Base-by-base conservation (phyloP, 2,113 vertebrate genomes). In the Spermophilus dauricus region DNA sequence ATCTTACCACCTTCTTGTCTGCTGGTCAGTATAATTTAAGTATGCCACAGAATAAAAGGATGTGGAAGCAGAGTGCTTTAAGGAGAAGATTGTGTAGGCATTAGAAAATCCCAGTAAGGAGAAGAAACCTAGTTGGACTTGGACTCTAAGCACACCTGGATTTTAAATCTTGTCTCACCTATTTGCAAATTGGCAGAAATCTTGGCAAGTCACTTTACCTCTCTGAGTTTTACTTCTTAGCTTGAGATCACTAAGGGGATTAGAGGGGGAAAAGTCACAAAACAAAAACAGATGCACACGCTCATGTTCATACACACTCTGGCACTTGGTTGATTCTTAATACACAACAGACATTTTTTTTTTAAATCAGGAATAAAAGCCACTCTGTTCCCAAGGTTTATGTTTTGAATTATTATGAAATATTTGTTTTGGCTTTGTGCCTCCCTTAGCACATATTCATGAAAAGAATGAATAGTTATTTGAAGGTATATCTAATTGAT, bases 151-250 rank as follows among this genome's bases (percentile, higher is more conserved):
- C 34, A 51, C 0, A 37, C 28, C 9, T 80, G 70, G 28, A 73
- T 87, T 92, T 96, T 76, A 85, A 90, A 87, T 51, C 34, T 67
- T 32, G 28, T 73, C 48, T 96, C 69, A 78, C 45, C 20, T 58
- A 1, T 78, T 88, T 63, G 9, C 20, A 78, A 92, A 94, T 22
- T 5, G 0, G 32, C n/a, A 82, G 39, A 26, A 53, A 67, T 2
- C 8, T 39, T 72, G 22, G n/a, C 28, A 95, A 89, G 20, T 72
- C 58, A 76, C 6, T 58, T 78, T 53, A 96, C 3, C 5, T 77
- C 72, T 90, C 53, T n/a, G 13, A 76, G 26, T 63, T 92, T 67
- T n/a, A 51, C 16, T 69, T 78, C 9, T 63, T 18, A 51, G 14
- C 83, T 76, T 90, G 85, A 65, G 16, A 51, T 86, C 22, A 26